A percentile compares a stretch with the other conserved stretches of the same genome.
Evolutionary conservation across 1,140 invertebrate species (phyloP).

Genomic region (Subanguina moxae): DNA sequence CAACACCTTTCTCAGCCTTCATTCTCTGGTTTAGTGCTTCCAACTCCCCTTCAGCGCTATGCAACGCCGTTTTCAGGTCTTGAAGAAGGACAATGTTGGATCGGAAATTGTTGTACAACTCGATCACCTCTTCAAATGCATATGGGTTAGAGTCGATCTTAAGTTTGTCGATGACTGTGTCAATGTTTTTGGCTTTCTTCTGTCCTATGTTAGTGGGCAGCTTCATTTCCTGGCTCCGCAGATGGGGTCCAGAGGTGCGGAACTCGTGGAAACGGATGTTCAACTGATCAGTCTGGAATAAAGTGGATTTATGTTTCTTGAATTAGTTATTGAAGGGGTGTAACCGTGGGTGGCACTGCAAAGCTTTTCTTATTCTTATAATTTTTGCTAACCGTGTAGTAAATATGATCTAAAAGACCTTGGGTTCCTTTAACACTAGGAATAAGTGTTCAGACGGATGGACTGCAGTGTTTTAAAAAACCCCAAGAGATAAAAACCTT

Average conservation of each 20-base stretch:
- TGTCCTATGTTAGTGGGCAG: conserved; percentile 44
- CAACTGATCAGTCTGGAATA: conserved; percentile 25
- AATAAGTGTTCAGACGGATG: no score
- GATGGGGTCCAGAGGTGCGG: conserved; percentile 38
- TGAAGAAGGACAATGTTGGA: conserved; percentile 43
- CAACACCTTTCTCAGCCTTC: conserved; percentile 19
- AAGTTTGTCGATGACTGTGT: conserved; percentile 27
- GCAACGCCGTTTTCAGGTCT: conserved; percentile 38
- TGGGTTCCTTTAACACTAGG: no score
- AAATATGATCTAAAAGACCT: no score
- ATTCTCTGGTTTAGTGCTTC: conserved; percentile 19
- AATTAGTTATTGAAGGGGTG: no score
- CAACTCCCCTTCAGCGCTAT: conserved; percentile 33
- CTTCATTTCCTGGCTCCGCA: conserved; percentile 51
- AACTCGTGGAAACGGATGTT: conserved; percentile 42
- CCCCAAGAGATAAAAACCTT: no score
- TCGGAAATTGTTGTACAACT: conserved; percentile 41
- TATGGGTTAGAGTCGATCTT: conserved; percentile 27
- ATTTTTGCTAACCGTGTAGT: no score
- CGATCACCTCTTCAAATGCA: conserved; percentile 40
- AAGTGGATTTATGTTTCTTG: no score
- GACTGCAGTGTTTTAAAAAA: no score
- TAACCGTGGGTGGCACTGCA: no score
- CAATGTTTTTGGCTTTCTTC: conserved; percentile 44
- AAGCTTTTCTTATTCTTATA: no score